Percentiles rank a stretch among this genome's conserved stretches.
Conservation (phyloP, 2,888 invertebrate genomes). For the Dyspetes luteomarginatus region DNA sequence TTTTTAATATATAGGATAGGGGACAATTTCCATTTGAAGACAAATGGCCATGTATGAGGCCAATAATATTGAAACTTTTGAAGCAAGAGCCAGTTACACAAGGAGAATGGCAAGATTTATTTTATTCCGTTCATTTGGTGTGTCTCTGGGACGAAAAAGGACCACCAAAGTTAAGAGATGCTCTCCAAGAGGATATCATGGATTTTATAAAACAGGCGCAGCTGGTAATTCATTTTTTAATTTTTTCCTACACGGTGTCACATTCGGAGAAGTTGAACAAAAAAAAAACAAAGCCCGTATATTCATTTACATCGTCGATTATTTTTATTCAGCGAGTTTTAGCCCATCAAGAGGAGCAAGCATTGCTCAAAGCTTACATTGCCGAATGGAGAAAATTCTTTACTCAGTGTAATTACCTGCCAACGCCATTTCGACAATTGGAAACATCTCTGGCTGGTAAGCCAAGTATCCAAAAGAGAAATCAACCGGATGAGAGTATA, state of each 20-base stretch:
- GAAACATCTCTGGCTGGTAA: constrained; percentile 93
- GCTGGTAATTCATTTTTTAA: constrained; percentile 84
- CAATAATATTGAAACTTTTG: constrained; percentile 95
- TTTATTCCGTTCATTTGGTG: constrained; percentile 97
- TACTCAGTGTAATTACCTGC: constrained; percentile 98
- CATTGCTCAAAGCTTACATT: constrained; percentile 97
- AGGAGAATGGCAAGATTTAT: constrained; percentile 98
- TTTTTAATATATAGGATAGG: constrained; percentile 86
- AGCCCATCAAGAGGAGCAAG: constrained; percentile 96
- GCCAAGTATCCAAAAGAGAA: constrained; percentile 81
- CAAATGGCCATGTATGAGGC: constrained; percentile 98
- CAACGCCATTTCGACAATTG: constrained; percentile 96
- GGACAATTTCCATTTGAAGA: constrained; percentile 95
- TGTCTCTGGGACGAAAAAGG: constrained; percentile 99
- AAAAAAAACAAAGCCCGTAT: not conserved
- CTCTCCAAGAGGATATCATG: constrained; percentile 95
- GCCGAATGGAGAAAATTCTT: constrained; percentile 99
- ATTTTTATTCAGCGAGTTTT: constrained; percentile 87
- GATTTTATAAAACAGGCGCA: constrained; percentile 98
- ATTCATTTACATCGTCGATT: constrained; percentile 8
- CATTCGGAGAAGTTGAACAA: not conserved
- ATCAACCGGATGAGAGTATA: constrained; percentile 92
- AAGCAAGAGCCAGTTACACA: constrained; percentile 97
- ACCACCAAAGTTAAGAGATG: constrained; percentile 93
- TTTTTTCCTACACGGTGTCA: not conserved